Percentiles rank a stretch among this genome's conserved stretches.
Conservation (phyloP, 2,113 vertebrate genomes). For the Gadus chalcogrammus region DNA sequence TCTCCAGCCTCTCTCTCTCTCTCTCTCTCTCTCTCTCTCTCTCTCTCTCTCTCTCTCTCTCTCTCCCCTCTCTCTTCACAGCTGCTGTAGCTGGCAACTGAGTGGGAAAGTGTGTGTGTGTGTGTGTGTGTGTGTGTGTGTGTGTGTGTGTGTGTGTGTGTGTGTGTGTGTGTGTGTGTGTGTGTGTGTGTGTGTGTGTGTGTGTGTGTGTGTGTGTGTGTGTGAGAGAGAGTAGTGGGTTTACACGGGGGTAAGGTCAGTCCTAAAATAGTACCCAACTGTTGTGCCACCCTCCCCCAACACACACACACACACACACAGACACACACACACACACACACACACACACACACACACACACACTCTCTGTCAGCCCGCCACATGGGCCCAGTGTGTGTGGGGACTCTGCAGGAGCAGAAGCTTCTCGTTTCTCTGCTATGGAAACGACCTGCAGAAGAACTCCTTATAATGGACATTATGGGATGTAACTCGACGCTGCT, state of each 20-base stretch:
- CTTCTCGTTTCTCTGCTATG: too few species aligned
- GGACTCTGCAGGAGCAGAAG: not conserved
- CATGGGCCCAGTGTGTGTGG: slow-evolving; percentile 26
- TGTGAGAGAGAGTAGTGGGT: not conserved
- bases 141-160: slow-evolving; percentile 10
- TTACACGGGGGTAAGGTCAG: slow-evolving; percentile 7
- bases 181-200: slow-evolving; percentile 16
- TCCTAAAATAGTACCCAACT: slow-evolving; percentile 66
- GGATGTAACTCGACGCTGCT: too few species aligned
- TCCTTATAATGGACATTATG: too few species aligned
- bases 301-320: too few species aligned
- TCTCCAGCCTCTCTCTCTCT: slow-evolving; percentile 14
- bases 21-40: not conserved
- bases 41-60: slow-evolving; percentile 24
- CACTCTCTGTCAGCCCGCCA: slow-evolving; percentile 12
- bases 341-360: slow-evolving; percentile 12
- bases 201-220: slow-evolving; percentile 9
- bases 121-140: slow-evolving; percentile 15
- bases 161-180: slow-evolving; percentile 10
- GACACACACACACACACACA: slow-evolving; percentile 26
- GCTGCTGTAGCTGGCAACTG: not conserved
- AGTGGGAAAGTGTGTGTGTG: not conserved
- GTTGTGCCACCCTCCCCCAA: slow-evolving; percentile 52
- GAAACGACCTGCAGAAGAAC: too few species aligned
- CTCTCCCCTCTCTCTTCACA: not conserved